Conservation (phyloP, 2,797 vertebrate genomes). For the Channa striata region DNA sequence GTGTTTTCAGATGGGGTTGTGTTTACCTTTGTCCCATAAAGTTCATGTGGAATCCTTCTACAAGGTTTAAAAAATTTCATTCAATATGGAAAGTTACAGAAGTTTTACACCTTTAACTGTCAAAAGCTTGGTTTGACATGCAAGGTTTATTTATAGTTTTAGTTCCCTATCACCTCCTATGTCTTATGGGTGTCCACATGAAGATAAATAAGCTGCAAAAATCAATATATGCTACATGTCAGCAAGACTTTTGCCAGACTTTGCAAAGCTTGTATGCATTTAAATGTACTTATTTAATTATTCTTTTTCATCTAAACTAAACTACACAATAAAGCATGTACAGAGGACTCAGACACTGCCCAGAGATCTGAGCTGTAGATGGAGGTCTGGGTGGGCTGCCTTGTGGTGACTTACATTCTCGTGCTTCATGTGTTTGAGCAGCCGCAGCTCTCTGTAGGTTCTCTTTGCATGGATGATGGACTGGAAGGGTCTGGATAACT, state of each 20-base stretch:
- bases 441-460: constrained; percentile 95
- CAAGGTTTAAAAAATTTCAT: background rate
- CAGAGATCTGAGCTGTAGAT: background rate
- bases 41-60: background rate
- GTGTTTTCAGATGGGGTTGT: background rate
- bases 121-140: background rate
- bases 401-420: constrained; percentile 92
- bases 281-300: background rate
- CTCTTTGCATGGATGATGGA: constrained; percentile 99
- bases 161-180: background rate
- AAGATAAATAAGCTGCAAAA: background rate
- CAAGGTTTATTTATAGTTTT: constrained; percentile 5
- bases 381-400: background rate
- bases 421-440: constrained; percentile 99
- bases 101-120: background rate
- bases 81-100: background rate
- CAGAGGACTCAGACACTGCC: background rate
- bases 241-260: constrained; percentile 13
- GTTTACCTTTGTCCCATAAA: background rate
- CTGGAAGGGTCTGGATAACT: constrained; percentile 97
- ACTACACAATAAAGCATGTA: constrained; percentile 26
- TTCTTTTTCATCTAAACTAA: constrained; percentile 1
- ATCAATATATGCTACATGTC: background rate
- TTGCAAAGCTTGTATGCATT: constrained; percentile 2
- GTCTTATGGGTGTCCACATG: background rate